phyloP scores from a whole-genome alignment of 2,797 vertebrate species.

The Benthosema pterotum region DNA sequence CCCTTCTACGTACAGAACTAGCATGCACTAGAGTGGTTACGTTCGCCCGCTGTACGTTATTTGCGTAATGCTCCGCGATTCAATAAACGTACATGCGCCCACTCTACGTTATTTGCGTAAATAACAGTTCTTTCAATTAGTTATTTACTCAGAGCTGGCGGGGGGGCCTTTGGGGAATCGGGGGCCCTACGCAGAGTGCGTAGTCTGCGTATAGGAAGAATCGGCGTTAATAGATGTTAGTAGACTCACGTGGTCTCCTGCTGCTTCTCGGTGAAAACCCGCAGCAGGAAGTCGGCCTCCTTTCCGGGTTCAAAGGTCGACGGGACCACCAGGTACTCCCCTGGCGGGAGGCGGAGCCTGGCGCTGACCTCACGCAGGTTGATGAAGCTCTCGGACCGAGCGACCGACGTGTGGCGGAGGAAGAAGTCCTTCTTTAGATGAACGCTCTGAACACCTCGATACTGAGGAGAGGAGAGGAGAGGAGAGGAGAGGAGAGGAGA shows the following conservation, averaged over 20 bases:
- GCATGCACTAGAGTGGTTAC: no score
- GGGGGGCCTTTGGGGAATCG: no score
- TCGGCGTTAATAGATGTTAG: no score
- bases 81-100: no score
- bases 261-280: conserved; percentile 92
- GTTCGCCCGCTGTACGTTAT: no score
- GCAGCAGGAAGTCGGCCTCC: conserved; percentile 89
- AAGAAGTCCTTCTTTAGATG: conserved; percentile 96
- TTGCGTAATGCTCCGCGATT: no score
- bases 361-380: conserved; percentile 90
- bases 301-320: conserved; percentile 90
- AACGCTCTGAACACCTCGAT: conserved; percentile 77
- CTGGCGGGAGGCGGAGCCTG: conserved; percentile 87
- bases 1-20: no score
- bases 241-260: conserved; percentile 78
- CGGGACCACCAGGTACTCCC: conserved; percentile 90
- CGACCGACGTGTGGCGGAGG: conserved; percentile 82
- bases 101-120: no score
- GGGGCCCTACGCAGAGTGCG: no score
- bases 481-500: not conserved
- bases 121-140: no score
- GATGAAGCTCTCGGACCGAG: conserved; percentile 91
- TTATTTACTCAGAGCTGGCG: no score
- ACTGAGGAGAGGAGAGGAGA: conserved; percentile 61
- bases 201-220: no score